Evolutionary conservation across 2,113 vertebrate genomes (phyloP), one percentile per base, ranked within the genome.

Genomic region (Oreochromis spilurus): DNA sequence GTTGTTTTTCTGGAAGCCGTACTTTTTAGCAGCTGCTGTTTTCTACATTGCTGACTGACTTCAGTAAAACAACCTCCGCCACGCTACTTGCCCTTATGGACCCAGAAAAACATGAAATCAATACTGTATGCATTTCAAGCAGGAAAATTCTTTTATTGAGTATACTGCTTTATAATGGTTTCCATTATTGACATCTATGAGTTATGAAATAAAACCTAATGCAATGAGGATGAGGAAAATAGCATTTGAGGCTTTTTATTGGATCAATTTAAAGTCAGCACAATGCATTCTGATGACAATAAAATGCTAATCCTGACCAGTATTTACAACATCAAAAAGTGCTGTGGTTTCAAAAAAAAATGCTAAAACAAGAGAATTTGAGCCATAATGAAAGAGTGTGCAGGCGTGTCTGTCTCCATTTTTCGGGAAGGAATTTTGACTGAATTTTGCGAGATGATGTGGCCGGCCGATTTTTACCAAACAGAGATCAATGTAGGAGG

Each of bases 41-140:
- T 88, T 81, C 65, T 77, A 79, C 91, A 80, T 72, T 90, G 89
- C 89, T 90, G 88, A 90, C 88, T 57, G 88, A 90, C 92, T 94
- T 88, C 84, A 93, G 91, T 91, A 93, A 94, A 94, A 91, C 92
- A 93, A 94, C 91, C 92, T 90, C 91, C 79, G 89, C 93, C 91
- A 91, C 85, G 91, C 92, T 91, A 91, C 89, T 95, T 95, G 93
- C 94, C 94, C 95, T 94, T 86, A 90, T 92, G 92, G 94, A 95
- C 88, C 89, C 91, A 89, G 92, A 92, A 93, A 92, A 94, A 96
- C 93, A 94, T 89, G 89, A 95, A 95, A 96, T 96, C 94, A 95
- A 96, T 96, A 95, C 93, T 93, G 93, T 91, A 95, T 95, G 94
- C 95, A 96, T 96, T 96, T 95, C 94, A 96, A 96, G 94, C 93